Evolutionary conservation across 2,113 vertebrate genomes (phyloP), one percentile per base, ranked within the genome.

Genomic region (Sphaerodactylus townsendi): DNA sequence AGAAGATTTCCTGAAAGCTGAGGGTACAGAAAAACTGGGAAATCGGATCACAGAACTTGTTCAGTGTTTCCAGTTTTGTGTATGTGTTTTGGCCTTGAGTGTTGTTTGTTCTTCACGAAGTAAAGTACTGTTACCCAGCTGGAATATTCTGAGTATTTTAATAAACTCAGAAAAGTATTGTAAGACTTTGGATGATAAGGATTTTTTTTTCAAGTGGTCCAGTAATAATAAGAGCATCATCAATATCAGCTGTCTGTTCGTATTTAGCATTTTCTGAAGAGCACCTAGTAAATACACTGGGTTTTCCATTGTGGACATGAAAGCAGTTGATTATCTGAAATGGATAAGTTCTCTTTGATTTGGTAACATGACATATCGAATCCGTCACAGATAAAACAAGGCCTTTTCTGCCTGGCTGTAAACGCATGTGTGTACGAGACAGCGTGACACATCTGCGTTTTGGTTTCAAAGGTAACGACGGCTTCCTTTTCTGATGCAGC

Each of bases 401-500:
- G 25, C 71, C 78, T 78, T 89, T 1, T 8, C 72, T 6, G 5
- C 69, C 50, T 77, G 56, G 23, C 59, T 44, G 68, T 69, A 87
- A 83, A 5, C 10, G 37, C 30, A 1, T 75, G 48, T 1, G 78
- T 6, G 70, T 0, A 2, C 68, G 68, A 64, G 62, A 56, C 77
- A 35, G 3, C 56, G 46, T 79, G 56, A 69, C 74, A 81, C 5
- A 50, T 83, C 53, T 79, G 35, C 74, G 77, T 23, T 86, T 69
- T 88, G 56, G 30, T 78, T 92, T 91, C 69, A 78, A 77, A 87
- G 84, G 30, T 82, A 0, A 0, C 62, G 68, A 78, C 81, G 73
- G 8, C 71, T 86, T 90, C 76, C 35, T 80, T 88, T 79, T 90
- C 33, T 86, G 48, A 89, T 79, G 56, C 81, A 78, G 7, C 8